Conservation (phyloP, 2,797 vertebrate genomes). For the Hippocampus kuda region DNA sequence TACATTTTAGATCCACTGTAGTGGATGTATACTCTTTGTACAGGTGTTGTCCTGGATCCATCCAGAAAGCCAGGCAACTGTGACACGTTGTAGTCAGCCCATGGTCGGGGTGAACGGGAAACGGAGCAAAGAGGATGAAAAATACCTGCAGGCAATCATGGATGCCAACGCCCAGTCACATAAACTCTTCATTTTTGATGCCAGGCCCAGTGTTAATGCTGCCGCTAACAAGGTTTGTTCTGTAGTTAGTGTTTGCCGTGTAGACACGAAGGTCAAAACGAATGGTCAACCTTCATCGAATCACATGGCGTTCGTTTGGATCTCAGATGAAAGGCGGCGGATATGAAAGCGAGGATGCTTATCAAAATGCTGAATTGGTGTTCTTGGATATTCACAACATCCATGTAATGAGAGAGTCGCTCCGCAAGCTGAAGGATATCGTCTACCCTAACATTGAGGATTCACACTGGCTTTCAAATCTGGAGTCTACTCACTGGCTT, state of each 20-base stretch:
- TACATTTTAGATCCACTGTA: no score
- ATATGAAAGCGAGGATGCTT: slow-evolving; percentile 94
- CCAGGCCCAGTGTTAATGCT: slow-evolving; percentile 89
- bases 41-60: slow-evolving; percentile 97
- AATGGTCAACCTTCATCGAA: not conserved
- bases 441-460: slow-evolving; percentile 94
- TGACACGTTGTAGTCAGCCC: slow-evolving; percentile 91
- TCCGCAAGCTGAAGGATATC: slow-evolving; percentile 90
- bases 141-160: slow-evolving; percentile 93
- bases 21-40: not conserved
- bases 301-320: not conserved
- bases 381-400: slow-evolving; percentile 98
- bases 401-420: slow-evolving; percentile 95
- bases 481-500: slow-evolving; percentile 96
- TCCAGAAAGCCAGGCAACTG: slow-evolving; percentile 91
- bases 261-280: not conserved
- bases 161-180: slow-evolving; percentile 98
- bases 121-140: slow-evolving; percentile 92
- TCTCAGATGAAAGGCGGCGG: slow-evolving; percentile 92
- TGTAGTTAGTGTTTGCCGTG: no score
- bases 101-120: slow-evolving; percentile 91
- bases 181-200: slow-evolving; percentile 97
- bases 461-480: slow-evolving; percentile 90
- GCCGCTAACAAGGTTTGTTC: slow-evolving; percentile 86
- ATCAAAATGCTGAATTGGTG: slow-evolving; percentile 94